Percentiles rank a stretch among this genome's conserved stretches.
Conservation (phyloP, 2,113 vertebrate genomes). For the Rhinopomastus cyanomelas region DNA sequence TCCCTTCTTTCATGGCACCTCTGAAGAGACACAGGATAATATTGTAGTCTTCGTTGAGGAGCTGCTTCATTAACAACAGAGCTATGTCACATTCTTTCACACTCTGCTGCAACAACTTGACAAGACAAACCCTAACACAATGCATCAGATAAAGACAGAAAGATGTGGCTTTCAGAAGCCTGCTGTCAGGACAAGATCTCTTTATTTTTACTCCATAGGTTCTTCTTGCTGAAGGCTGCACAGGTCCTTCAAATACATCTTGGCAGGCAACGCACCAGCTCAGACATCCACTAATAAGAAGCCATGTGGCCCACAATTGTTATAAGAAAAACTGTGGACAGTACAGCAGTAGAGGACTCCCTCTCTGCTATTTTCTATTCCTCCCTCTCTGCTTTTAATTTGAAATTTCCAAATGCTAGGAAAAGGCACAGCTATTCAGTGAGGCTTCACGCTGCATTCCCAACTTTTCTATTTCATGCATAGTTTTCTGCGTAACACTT, state of each 20-base stretch:
- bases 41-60: background rate
- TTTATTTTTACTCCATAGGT: background rate
- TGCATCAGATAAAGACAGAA: background rate
- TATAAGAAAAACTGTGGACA: background rate
- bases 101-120: background rate
- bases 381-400: background rate
- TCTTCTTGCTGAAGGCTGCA: background rate
- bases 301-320: background rate
- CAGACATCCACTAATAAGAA: background rate
- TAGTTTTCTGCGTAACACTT: background rate
- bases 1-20: background rate
- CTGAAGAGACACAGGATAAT: background rate
- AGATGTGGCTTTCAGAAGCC: background rate
- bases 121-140: background rate
- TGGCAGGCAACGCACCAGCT: background rate
- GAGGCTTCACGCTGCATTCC: background rate
- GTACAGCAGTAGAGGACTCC: background rate
- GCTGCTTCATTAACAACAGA: conserved; percentile 26
- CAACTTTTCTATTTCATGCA: background rate
- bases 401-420: background rate
- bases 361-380: too few species aligned
- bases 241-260: background rate
- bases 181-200: background rate
- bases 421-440: background rate
- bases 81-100: conserved; percentile 3